Evolutionary conservation across 92 coral and sea anemone genomes (phyloP), one percentile per base, ranked within the genome.

Genomic region (Paramuricea clavata): DNA sequence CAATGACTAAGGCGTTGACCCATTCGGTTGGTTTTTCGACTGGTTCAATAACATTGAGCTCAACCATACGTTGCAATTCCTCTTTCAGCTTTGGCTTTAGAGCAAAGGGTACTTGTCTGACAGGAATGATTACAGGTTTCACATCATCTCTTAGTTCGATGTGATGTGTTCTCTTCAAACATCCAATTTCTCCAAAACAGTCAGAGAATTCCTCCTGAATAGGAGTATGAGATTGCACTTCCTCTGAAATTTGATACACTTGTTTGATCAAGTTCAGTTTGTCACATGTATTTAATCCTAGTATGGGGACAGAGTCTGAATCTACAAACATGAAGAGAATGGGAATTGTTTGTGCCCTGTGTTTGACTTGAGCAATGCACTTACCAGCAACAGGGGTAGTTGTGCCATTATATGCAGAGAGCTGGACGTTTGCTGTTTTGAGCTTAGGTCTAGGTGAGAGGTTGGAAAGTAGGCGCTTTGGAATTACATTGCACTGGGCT

Each of bases 121-220:
- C 49, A 3, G 75, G 74, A 30, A 69, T 17, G 7, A 69, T 19
- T 10, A 69, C 75, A 6, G 75, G 75, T 34, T 33, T 33, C n/a
- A n/a, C n/a, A n/a, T 65, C n/a, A n/a, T n/a, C 69, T 61, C 33
- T 61, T 12, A 28, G 11, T 12, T 61, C 69, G 21, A 61, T 67
- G 74, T 67, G 74, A 28, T 67, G 74, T 9, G 22, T 67, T 28
- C 22, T 3, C 36, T 67, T 30, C 39, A 67, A 28, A 34, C 74
- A 67, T 9, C 74, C 74, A 67, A 34, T 67, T 67, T 67, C 74
- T 9, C 74, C 74, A 25, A 67, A 67, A 25, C 74, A 67, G 39
- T 67, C 5, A 34, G 74, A 67, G 43, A 67, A 67, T 67, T 67
- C 43, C 36, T 67, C 36, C 21, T 67, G 33, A n/a, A 67, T 23